Base-by-base conservation (phyloP, 2,888 invertebrate genomes). In the Spodoptera picta region DNA sequence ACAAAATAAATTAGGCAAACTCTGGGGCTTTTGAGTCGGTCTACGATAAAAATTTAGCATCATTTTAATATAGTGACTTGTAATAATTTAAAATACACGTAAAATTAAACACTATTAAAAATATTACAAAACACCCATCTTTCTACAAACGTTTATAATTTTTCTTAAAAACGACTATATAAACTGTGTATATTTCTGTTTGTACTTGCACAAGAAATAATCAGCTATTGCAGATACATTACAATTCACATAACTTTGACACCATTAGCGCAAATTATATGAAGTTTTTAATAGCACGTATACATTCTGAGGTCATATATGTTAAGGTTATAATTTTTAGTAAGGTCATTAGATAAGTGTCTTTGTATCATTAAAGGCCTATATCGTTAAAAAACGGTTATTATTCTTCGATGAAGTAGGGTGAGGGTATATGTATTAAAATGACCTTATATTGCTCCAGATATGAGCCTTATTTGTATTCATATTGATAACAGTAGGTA, bases 171-270 rank as follows among this genome's bases (percentile, higher is more conserved):
- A 27, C 24, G 14, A 0, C n/a, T 44, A 19, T 19, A 19, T 19
- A 58, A 46, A 49, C 45, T 51, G 5, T 27, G 27, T 5, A 69
- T 54, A 3, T 19, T 0, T 5, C 43, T 45, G 27, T 52, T 52
- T 41, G 41, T n/a, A 48, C 51, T 73, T 68, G 23, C 50, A 50
- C 50, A 69, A 36, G 36, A 36, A 5, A 60, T 52, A 27, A 47
- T 51, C 46, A 45, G 12, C 19, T 45, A 48, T 48, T 44, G 48
- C 45, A 36, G 19, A 59, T 54, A 46, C 51, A 56, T 59, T 53
- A 31, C 24, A 47, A 14, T 70, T 66, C 66, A 52, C 71, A 71
- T 61, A 66, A 59, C 55, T 71, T 71, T 61, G 70, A 66, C 71
- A 71, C 60, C 60, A 58, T 66, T 71, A 45, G 43, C 45, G 7